Evolutionary conservation across 2,797 vertebrate species (phyloP), one percentile per base, ranked within the genome.

Genomic region (Selene dorsalis): DNA sequence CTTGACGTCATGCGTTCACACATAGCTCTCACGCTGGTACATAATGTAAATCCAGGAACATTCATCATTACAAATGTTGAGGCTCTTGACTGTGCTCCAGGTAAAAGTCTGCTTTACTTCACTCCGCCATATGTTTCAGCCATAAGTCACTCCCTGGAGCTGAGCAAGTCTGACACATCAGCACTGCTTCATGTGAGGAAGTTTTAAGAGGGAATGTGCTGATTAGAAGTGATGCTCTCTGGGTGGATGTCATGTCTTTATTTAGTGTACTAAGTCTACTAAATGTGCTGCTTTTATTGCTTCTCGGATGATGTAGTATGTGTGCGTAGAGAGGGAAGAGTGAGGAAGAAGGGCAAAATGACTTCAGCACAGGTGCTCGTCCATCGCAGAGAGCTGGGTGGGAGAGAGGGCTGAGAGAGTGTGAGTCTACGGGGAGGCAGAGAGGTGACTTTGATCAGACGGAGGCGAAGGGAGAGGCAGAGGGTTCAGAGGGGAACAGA

Each of bases 391-490:
- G 79, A 30, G 55, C 2, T 18, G 35, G 66, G 77, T 30, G 62
- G 60, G 62, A 74, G 74, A 73, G 71, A 60, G 75, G 64, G 80
- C 76, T 62, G 45, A 75, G 74, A 72, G 79, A 72, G 80, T 74
- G 80, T 17, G 68, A 75, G 67, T 75, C 85, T 56, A 30, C 3
- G 13, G 87, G 78, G 87, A 89, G 57, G 61, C 30, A 59, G 66
- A 32, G 78, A 84, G 86, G 86, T 83, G 91, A 88, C 90, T 93
- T 93, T 93, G 90, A 91, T 91, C 87, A 75, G 73, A 61, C 4
- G 0, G 55, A 82, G 84, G 71, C 10, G 4, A 41, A 58, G 56
- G 71, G 68, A 68, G 75, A 67, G 81, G 83, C 24, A 50, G 75
- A 48, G 73, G 66, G 85, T 87, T 90, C 73, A 84, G 80, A 88